phyloP scores from a whole-genome alignment of 2,888 invertebrate genomes.

The Tenthredo distinguenda region DNA sequence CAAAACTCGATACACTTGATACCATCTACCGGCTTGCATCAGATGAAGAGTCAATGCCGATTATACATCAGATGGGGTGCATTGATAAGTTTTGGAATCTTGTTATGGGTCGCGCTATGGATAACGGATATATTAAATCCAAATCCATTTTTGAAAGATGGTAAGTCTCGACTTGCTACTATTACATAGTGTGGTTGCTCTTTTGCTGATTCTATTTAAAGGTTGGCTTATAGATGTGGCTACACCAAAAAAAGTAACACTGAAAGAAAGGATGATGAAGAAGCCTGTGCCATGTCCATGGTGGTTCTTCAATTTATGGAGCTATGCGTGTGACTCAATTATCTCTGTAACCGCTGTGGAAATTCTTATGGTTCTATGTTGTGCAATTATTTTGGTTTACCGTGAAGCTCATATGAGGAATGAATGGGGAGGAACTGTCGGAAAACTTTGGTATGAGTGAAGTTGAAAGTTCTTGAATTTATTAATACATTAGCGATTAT shows the following conservation, averaged over 20 bases:
- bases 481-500: too few relatives aligned
- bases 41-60: constrained; percentile 10
- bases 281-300: constrained; percentile 35
- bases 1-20: not conserved
- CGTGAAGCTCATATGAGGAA: constrained; percentile 48
- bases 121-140: constrained; percentile 59
- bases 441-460: not conserved
- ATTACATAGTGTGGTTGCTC: not conserved
- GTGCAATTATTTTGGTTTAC: constrained; percentile 55
- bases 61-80: constrained; percentile 65
- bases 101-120: constrained; percentile 66
- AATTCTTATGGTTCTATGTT: constrained; percentile 51
- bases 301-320: constrained; percentile 53
- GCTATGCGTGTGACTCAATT: constrained; percentile 51
- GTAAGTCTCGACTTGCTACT: constrained; percentile 10
- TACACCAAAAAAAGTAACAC: constrained; percentile 53
- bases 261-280: constrained; percentile 46
- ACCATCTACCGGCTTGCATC: constrained; percentile 18
- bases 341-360: constrained; percentile 53
- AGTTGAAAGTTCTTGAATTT: not conserved
- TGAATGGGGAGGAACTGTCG: constrained; percentile 17
- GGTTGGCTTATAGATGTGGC: constrained; percentile 56
- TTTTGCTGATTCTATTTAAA: constrained; percentile 41
- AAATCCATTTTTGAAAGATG: constrained; percentile 54
- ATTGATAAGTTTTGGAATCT: constrained; percentile 64